Percentiles rank a stretch among this genome's conserved stretches.
Evolutionary conservation across 2,888 invertebrate genomes (phyloP).

Genomic region (Lasioglossum calceatum): DNA sequence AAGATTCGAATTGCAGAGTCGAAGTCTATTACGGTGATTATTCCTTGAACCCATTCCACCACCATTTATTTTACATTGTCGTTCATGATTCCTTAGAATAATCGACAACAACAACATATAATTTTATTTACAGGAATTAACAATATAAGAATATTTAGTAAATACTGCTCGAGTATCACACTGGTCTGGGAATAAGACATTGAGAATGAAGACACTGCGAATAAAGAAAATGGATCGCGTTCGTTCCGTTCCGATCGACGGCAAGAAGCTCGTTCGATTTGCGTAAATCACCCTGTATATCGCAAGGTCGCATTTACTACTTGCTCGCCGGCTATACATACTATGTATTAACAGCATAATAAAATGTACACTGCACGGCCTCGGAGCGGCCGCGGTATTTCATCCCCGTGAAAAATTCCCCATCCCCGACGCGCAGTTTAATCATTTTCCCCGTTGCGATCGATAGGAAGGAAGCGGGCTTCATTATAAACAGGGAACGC

Average conservation of each 20-base stretch:
- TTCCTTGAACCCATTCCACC: not conserved
- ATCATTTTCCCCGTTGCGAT: constrained; percentile 47
- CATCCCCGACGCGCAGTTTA: constrained; percentile 26
- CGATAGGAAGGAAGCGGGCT: constrained; percentile 41
- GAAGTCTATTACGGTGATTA: not conserved
- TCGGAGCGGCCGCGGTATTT: constrained; percentile 7
- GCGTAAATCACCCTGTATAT: not conserved
- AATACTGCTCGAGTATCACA: not conserved
- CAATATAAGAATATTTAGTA: not conserved
- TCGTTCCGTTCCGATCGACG: not conserved
- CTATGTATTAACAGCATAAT: constrained; percentile 4
- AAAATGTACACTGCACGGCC: constrained; percentile 9
- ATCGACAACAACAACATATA: not conserved
- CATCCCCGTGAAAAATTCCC: constrained; percentile 37
- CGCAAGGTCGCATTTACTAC: not conserved
- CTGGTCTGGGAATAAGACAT: not conserved
- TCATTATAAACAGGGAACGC: constrained; percentile 43
- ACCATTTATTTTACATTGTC: not conserved
- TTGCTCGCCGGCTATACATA: not conserved
- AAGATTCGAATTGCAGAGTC: not conserved
- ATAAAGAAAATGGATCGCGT: not conserved
- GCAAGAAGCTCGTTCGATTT: not conserved
- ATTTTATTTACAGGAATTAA: not conserved
- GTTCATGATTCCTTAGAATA: not conserved
- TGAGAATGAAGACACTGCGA: too few relatives aligned